Conservation (phyloP, 2,797 vertebrate species). For the Silurus aristotelis region DNA sequence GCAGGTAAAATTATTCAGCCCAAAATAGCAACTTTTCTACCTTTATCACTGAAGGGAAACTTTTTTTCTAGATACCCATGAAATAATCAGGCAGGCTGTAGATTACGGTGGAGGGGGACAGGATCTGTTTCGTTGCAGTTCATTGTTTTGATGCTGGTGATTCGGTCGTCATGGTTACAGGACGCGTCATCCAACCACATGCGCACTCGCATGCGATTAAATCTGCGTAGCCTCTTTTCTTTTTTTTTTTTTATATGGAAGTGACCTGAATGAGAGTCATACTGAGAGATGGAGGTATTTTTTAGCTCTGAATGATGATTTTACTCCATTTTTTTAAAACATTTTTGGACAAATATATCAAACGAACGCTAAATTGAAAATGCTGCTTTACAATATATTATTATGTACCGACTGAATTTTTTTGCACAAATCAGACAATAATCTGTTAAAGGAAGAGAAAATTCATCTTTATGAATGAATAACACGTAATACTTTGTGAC, state of each 20-base stretch:
- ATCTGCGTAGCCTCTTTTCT: conserved; percentile 9
- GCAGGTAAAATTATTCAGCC: conserved; percentile 3
- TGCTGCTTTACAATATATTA: background rate
- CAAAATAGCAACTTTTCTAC: conserved; percentile 21
- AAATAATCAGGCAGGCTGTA: background rate
- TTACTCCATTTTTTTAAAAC: background rate
- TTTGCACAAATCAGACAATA: background rate
- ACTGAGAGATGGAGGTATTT: background rate
- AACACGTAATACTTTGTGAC: background rate
- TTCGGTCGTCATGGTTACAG: conserved; percentile 46
- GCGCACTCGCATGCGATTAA: conserved; percentile 24
- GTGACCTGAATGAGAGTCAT: background rate
- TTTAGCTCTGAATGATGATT: background rate
- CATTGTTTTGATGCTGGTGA: conserved; percentile 45
- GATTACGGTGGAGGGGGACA: background rate
- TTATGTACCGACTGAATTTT: background rate
- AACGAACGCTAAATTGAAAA: background rate
- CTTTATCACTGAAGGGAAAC: background rate
- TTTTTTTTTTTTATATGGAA: background rate
- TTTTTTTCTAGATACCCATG: background rate
- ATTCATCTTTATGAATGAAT: background rate
- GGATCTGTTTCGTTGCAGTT: background rate
- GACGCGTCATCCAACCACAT: conserved; percentile 31
- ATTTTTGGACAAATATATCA: background rate
- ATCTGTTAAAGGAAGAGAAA: background rate